Evolutionary conservation across 2,113 vertebrate species (phyloP).

Genomic region (Toxotes chatareus): DNA sequence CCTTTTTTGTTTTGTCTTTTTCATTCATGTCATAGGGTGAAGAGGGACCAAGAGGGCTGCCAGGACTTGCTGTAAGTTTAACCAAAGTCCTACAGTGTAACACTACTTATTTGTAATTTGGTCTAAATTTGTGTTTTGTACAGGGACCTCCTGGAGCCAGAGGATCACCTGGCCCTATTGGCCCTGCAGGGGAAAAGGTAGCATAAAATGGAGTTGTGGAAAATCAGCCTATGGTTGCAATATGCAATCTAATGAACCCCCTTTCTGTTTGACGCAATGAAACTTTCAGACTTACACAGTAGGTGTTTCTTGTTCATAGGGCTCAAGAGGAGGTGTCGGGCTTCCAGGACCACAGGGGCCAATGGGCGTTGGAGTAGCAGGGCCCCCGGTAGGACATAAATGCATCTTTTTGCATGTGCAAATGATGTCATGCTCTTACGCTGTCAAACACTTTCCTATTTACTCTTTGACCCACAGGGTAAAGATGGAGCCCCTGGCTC

Average conservation of each 20-base stretch:
- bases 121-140: slow-evolving; percentile 33
- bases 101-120: not conserved
- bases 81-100: not conserved
- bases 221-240: not conserved
- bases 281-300: not conserved
- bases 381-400: slow-evolving; percentile 85
- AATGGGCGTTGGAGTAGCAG: slow-evolving; percentile 77
- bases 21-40: slow-evolving; percentile 71
- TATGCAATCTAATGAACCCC: not conserved
- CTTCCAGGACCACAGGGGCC: slow-evolving; percentile 86
- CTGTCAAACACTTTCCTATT: slow-evolving; percentile 27
- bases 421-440: not conserved
- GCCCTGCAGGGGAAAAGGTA: slow-evolving; percentile 90
- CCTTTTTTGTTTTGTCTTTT: slow-evolving; percentile 4
- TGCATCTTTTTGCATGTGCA: slow-evolving; percentile 1
- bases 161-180: slow-evolving; percentile 85
- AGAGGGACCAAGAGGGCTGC: slow-evolving; percentile 78
- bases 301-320: slow-evolving; percentile 63
- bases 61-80: slow-evolving; percentile 79
- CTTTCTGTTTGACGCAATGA: not conserved
- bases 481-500: slow-evolving; percentile 82
- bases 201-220: slow-evolving; percentile 8
- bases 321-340: slow-evolving; percentile 84
- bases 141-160: slow-evolving; percentile 87
- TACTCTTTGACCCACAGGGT: slow-evolving; percentile 75